A percentile compares a stretch with the other conserved stretches of the same genome.
Conservation (phyloP, 2,888 invertebrate genomes). For the Nomada hirtipes region DNA sequence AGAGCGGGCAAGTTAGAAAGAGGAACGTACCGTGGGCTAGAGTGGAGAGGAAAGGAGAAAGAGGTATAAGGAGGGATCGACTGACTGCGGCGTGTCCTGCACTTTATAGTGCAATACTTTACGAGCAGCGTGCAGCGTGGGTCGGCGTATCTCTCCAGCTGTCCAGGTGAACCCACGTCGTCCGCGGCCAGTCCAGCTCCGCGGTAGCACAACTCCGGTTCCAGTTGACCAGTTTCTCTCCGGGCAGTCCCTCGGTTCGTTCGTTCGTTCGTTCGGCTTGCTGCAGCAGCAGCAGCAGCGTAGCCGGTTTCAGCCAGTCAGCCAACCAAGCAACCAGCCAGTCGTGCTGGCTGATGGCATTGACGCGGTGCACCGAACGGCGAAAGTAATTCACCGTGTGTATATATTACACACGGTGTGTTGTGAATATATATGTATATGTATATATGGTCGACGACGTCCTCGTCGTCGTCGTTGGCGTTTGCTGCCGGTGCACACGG, state of each 20-base stretch:
- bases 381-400: constrained; percentile 78
- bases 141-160: constrained; percentile 74
- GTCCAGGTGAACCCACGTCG: constrained; percentile 76
- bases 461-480: constrained; percentile 34
- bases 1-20: constrained; percentile 11
- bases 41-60: constrained; percentile 35
- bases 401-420: constrained; percentile 25
- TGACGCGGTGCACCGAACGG: constrained; percentile 76
- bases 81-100: constrained; percentile 67
- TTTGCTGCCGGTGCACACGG: constrained; percentile 45
- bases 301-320: constrained; percentile 64
- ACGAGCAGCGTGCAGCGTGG: constrained; percentile 73
- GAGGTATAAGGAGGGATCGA: constrained; percentile 61
- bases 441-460: constrained; percentile 5
- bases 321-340: constrained; percentile 43
- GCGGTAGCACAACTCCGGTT: constrained; percentile 77
- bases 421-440: constrained; percentile 25
- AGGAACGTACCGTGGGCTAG: not conserved
- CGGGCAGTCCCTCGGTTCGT: constrained; percentile 65
- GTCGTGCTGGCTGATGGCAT: constrained; percentile 74
- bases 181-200: constrained; percentile 63
- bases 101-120: constrained; percentile 78
- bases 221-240: constrained; percentile 77
- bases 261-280: constrained; percentile 39
- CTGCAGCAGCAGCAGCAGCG: constrained; percentile 37